A percentile compares a stretch with the other conserved stretches of the same genome.
phyloP scores from a whole-genome alignment of 1,140 invertebrate genomes.

The Trichonephila clavipes region DNA sequence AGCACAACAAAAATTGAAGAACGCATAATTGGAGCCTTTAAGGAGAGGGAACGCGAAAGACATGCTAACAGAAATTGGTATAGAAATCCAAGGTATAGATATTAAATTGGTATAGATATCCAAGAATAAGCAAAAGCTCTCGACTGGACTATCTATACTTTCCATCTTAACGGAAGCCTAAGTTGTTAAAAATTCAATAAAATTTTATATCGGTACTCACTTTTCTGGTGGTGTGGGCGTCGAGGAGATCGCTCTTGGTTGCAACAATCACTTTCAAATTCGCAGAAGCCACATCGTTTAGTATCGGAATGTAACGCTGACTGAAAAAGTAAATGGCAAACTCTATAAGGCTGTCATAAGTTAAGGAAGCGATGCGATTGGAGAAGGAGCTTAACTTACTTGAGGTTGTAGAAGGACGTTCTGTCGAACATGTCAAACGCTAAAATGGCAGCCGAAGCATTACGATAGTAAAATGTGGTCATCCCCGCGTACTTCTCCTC shows the following conservation, averaged over 20 bases:
- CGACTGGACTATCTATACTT: too few species aligned
- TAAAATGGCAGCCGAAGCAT: constrained; percentile 72
- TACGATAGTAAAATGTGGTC: constrained; percentile 74
- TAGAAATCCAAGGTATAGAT: too few species aligned
- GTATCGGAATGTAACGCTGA: constrained; percentile 80
- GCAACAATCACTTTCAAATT: constrained; percentile 81
- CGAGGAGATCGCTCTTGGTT: constrained; percentile 80
- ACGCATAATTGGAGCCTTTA: too few species aligned
- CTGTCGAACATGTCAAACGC: constrained; percentile 70
- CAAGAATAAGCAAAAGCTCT: too few species aligned
- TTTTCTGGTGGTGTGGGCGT: background rate
- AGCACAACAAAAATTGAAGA: too few species aligned
- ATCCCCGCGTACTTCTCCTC: constrained; percentile 72
- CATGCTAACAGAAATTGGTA: too few species aligned
- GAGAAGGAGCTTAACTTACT: constrained; percentile 75
- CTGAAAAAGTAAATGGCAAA: constrained; percentile 74
- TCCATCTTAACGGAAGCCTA: too few species aligned
- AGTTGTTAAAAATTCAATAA: too few species aligned
- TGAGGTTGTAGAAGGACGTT: constrained; percentile 62
- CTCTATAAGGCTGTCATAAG: too few species aligned
- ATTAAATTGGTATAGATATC: too few species aligned
- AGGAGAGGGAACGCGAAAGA: too few species aligned
- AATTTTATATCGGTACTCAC: background rate
- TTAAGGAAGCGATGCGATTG: background rate
- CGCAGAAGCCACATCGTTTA: constrained; percentile 79